Evolutionary conservation across 2,797 vertebrate genomes (phyloP), one percentile per base, ranked within the genome.

Genomic region (Sebastes melanostomus): DNA sequence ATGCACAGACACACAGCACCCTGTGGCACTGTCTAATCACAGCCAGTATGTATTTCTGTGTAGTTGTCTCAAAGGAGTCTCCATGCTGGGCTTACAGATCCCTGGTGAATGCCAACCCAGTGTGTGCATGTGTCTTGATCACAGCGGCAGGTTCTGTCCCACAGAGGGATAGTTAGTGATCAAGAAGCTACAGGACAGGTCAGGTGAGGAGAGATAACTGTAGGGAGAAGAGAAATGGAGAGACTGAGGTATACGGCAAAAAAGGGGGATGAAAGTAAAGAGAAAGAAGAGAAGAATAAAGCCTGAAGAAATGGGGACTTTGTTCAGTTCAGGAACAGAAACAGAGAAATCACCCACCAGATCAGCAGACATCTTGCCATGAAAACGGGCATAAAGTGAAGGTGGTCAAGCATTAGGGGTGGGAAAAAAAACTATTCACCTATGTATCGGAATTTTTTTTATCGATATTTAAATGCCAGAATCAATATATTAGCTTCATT

Each of bases 1-100:
- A 11, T 25, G 13, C 2, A 2, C 42, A 32, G 4, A 77, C 71
- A 86, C 81, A 75, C 46, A 59, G 65, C 56, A 80, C 76, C 83
- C 72, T 10, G 82, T 81, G 80, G 86, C 83, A 83, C 66, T 25
- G 66, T 89, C 78, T 93, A 86, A 89, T 89, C 88, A 88, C 20
- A 83, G 81, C 65, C 86, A 72, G 54, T 50, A 75, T 79, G 66
- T 78, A 84, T 86, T 85, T 88, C 71, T 87, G 78, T 86, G 87
- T 79, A 75, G 75, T 66, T 50, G 66, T 85, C 88, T 91, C 83
- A 86, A 83, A 87, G 85, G 78, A 80, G 71, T 68, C 72, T 62
- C 74, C 73, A 84, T 67, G 84, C 84, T 87, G 84, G 65, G 76
- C 46, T 46, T 22, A 66, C 71, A 87, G 85, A 72, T 88, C 81